These are phyloP conservation scores for Hyaena hyaena DNA, from an alignment of 2,113 vertebrate genomes.

Conservation along the genomic window DNA sequence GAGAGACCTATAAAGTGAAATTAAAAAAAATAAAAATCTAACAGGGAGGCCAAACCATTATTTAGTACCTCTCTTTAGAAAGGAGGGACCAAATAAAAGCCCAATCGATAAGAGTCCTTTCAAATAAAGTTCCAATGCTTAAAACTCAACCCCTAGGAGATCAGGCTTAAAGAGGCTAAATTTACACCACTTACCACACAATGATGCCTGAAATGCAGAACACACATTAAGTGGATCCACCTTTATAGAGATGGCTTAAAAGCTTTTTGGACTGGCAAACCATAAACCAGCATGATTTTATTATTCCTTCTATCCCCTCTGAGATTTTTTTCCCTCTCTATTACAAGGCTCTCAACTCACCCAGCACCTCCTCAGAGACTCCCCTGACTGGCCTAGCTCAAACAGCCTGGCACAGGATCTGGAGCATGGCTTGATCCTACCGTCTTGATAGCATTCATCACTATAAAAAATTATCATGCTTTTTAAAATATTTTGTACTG, in stretches of 20 bases:
- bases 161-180: slow-evolving; percentile 75
- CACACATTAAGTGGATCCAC: slow-evolving; percentile 62
- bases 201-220: slow-evolving; percentile 66
- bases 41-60: slow-evolving; percentile 73
- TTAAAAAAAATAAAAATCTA: not conserved
- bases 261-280: slow-evolving; percentile 52
- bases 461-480: not conserved
- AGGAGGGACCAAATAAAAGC: slow-evolving; percentile 81
- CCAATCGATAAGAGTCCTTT: slow-evolving; percentile 82
- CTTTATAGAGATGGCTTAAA: slow-evolving; percentile 59
- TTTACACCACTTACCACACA: slow-evolving; percentile 73
- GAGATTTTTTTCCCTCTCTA: not conserved
- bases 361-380: not conserved
- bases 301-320: slow-evolving; percentile 2
- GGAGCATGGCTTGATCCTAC: no score
- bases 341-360: not conserved
- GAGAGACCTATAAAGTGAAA: slow-evolving; percentile 64
- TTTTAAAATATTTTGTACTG: not conserved
- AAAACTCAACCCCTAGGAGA: slow-evolving; percentile 77
- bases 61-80: slow-evolving; percentile 72
- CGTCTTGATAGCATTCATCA: not conserved
- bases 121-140: slow-evolving; percentile 82
- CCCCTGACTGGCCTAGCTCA: no score
- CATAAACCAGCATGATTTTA: slow-evolving; percentile 51
- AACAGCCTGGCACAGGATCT: not conserved